A percentile compares a stretch with the other conserved stretches of the same genome.
These are phyloP conservation scores for Bugulina stolonifera DNA, from an alignment of 2,888 invertebrate genomes.

Conservation along the genomic window DNA sequence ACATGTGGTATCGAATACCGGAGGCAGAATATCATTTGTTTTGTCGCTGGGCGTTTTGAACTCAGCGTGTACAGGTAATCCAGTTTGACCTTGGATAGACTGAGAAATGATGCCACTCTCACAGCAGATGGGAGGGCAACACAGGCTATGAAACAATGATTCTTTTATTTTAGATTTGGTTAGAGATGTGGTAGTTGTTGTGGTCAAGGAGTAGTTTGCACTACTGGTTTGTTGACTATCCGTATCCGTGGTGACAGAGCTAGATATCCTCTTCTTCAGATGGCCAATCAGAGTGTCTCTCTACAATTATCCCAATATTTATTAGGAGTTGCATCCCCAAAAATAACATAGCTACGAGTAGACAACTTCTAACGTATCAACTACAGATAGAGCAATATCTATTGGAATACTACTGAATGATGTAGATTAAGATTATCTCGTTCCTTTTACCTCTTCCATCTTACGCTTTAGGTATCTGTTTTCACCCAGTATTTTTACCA, in stretches of 20 bases:
- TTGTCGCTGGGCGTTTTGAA: no score
- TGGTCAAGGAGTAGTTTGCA: neutral
- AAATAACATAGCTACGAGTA: neutral
- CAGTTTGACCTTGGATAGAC: neutral
- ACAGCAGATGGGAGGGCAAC: neutral
- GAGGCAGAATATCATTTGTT: neutral
- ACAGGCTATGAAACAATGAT: neutral
- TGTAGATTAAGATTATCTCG: no score
- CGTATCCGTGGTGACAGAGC: neutral
- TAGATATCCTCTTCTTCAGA: neutral
- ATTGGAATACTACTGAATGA: no score
- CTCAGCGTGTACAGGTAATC: no score
- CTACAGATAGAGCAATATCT: no score
- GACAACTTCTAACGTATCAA: slow-evolving; percentile 2
- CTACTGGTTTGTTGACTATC: neutral
- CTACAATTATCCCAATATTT: neutral
- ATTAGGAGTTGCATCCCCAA: neutral
- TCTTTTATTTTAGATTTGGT: neutral
- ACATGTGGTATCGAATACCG: neutral
- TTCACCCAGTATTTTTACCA: slow-evolving; percentile 5
- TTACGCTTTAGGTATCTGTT: slow-evolving; percentile 6
- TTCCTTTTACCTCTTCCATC: slow-evolving; percentile 10
- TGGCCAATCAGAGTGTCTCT: neutral
- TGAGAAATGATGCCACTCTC: neutral
- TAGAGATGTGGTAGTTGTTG: neutral